Base-by-base conservation (phyloP, 2,888 invertebrate species). In the Luffia ferchaultella region DNA sequence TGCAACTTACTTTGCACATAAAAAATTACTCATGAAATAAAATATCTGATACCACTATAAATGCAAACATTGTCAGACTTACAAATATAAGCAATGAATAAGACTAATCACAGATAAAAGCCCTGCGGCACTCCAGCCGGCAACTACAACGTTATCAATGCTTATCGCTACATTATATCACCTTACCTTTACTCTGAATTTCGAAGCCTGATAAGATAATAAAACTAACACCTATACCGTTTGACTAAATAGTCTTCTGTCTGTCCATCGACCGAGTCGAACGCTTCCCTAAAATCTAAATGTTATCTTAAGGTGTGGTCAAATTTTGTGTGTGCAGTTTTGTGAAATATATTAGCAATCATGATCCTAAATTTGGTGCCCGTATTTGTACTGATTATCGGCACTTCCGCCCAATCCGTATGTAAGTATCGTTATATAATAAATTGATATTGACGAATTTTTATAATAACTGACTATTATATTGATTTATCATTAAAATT, bases 191-290 rank as follows among this genome's bases (percentile, higher is more conserved):
- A 74, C 72, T 60, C 57, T 70, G 77, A 74, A 78, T 77, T 77
- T 79, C 70, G 70, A 76, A 77, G 76, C 59, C 45, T 58, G 78
- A 79, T 79, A 76, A 78, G 70, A 72, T 71, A 70, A 44, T 12
- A 12, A 30, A 30, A 30, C 30, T 12, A 7, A 3, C 30, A 30
- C 30, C 5, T 30, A 30, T 30, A 30, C 12, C 3, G 30, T 30
- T n/a, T n/a, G n/a, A n/a, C n/a, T n/a, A n/a, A n/a, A n/a, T n/a
- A n/a, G n/a, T n/a, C n/a, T n/a, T n/a, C n/a, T n/a, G 12, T 30
- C 30, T 12, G 30, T 30, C 30, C 5, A 12, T 3, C 12, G 30
- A 7, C 5, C 5, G 30, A 7, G 12, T 30, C 30, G 30, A 12
- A 30, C 30, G 30, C 30, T 30, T 30, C 30, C 5, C 30, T 30